phyloP scores from a whole-genome alignment of 2,797 vertebrate species.

The Astyanax mexicanus region DNA sequence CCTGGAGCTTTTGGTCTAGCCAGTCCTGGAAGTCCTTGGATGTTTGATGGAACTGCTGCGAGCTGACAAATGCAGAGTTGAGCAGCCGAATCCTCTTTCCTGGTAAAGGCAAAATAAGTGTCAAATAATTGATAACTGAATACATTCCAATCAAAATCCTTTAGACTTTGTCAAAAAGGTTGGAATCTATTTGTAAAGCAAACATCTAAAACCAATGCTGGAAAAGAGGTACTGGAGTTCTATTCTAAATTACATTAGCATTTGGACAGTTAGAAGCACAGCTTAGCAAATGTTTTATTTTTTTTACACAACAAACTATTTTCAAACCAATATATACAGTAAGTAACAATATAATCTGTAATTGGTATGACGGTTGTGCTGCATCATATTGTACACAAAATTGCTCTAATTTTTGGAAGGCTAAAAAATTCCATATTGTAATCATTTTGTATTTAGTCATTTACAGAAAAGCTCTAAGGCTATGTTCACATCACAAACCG shows the following conservation, averaged over 20 bases:
- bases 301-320: neutral
- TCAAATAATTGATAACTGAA: constrained; percentile 6
- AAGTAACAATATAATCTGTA: too few relatives aligned
- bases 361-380: too few relatives aligned
- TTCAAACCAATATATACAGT: neutral
- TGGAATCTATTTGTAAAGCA: too few relatives aligned
- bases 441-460: too few relatives aligned
- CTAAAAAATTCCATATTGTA: too few relatives aligned
- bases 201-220: too few relatives aligned
- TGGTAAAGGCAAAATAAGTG: constrained; percentile 63
- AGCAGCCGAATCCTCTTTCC: constrained; percentile 89
- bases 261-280: neutral
- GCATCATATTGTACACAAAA: too few relatives aligned
- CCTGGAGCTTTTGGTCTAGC: constrained; percentile 86
- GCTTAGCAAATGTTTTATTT: neutral
- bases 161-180: neutral
- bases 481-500: too few relatives aligned
- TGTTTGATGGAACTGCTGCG: constrained; percentile 94
- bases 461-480: too few relatives aligned
- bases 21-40: constrained; percentile 93
- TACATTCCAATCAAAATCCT: neutral
- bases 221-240: too few relatives aligned
- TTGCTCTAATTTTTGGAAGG: too few relatives aligned
- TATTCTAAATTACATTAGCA: neutral
- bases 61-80: constrained; percentile 89